These are phyloP conservation scores for Himalopsyche phryganea DNA, from an alignment of 1,140 invertebrate species.

Conservation along the genomic window DNA sequence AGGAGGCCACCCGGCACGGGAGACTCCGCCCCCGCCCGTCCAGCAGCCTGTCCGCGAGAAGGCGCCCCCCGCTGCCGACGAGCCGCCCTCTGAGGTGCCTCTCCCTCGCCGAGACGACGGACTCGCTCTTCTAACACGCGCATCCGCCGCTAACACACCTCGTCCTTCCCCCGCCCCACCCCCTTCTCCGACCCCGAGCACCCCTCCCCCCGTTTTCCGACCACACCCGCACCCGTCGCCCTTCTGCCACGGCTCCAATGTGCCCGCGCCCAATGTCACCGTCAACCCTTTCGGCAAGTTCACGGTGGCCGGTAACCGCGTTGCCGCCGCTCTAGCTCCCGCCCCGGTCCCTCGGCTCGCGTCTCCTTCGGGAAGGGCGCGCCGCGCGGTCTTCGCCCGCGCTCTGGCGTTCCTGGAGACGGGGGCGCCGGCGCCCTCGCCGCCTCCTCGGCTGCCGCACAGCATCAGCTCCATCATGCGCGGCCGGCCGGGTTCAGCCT, in stretches of 20 bases:
- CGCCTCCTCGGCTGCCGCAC: conserved; percentile 22
- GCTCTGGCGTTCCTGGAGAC: conserved; percentile 25
- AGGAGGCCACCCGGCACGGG: conserved; percentile 31
- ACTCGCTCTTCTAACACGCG: conserved; percentile 27
- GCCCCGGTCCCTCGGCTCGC: conserved; percentile 11
- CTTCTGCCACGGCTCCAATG: conserved; percentile 25
- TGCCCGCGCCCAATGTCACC: conserved; percentile 57
- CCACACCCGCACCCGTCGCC: conserved; percentile 26
- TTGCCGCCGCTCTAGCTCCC: conserved; percentile 15
- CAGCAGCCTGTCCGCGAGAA: conserved; percentile 18
- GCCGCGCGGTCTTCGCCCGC: neutral
- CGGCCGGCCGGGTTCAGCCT: conserved; percentile 41
- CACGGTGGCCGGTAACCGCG: conserved; percentile 18
- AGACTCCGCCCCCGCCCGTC: conserved; percentile 39
- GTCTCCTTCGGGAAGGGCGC: conserved; percentile 23
- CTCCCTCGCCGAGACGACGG: conserved; percentile 29
- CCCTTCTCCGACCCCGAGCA: conserved; percentile 38
- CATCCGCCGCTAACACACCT: conserved; percentile 34
- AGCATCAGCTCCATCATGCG: conserved; percentile 27
- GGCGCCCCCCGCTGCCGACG: conserved; percentile 40
- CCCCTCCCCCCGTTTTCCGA: conserved; percentile 34
- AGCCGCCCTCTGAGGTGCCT: conserved; percentile 34
- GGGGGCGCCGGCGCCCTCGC: neutral
- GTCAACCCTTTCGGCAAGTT: conserved; percentile 53
- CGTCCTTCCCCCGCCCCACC: conserved; percentile 32